These are phyloP conservation scores for Idaea biselata DNA, from an alignment of 2,888 invertebrate genomes.

Conservation along the genomic window DNA sequence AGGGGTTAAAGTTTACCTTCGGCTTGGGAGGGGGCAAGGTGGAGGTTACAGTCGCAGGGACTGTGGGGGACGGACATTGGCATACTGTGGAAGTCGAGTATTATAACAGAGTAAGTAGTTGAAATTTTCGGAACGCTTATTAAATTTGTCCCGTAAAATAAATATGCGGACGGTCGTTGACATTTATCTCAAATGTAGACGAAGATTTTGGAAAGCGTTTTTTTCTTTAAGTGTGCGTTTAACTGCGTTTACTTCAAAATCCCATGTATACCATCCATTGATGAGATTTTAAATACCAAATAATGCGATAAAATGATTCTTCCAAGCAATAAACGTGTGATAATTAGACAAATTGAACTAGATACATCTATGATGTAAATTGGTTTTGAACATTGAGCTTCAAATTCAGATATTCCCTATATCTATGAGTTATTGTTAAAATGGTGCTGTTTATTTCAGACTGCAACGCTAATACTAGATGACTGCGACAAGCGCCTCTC, in stretches of 20 bases:
- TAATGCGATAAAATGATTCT: too few species aligned
- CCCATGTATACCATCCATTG: too few species aligned
- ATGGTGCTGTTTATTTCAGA: slow-evolving; percentile 65
- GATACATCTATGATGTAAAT: too few species aligned
- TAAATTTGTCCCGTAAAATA: background rate
- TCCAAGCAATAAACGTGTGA: too few species aligned
- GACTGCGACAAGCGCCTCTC: slow-evolving; percentile 93
- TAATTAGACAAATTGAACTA: too few species aligned
- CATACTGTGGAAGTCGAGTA: slow-evolving; percentile 92
- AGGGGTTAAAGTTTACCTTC: slow-evolving; percentile 91
- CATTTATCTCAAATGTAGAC: too few species aligned
- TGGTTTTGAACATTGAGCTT: background rate
- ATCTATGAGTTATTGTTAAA: background rate
- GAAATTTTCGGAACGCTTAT: background rate
- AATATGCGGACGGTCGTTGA: background rate
- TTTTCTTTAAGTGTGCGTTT: too few species aligned
- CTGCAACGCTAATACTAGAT: slow-evolving; percentile 90
- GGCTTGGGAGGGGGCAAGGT: slow-evolving; percentile 90
- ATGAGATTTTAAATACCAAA: too few species aligned
- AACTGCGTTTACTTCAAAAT: too few species aligned
- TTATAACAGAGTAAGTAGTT: slow-evolving; percentile 85
- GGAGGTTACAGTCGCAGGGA: slow-evolving; percentile 83
- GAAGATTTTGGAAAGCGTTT: too few species aligned
- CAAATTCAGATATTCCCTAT: background rate
- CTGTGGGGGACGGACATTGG: slow-evolving; percentile 94